These are phyloP conservation scores for Scaptomyza cyrtandrae DNA, from an alignment of 2,888 invertebrate species.

Conservation along the genomic window DNA sequence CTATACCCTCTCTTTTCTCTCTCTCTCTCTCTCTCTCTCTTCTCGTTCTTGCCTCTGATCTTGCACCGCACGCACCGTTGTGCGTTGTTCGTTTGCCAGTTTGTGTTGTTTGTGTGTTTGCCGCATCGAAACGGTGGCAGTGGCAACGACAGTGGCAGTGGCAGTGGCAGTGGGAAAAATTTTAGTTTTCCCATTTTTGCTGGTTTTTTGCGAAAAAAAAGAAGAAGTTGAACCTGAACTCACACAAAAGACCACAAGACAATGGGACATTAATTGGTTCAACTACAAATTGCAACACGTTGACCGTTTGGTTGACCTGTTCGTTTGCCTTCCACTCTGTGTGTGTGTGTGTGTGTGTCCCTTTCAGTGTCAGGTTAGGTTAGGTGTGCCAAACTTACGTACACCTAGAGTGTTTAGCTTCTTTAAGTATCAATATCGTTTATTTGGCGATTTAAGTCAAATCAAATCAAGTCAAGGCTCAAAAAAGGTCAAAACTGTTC, in stretches of 20 bases:
- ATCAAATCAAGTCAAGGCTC: too few relatives aligned
- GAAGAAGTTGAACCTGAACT: conserved; percentile 1
- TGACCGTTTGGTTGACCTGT: conserved; percentile 16
- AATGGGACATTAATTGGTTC: conserved; percentile 64
- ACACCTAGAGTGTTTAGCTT: not conserved
- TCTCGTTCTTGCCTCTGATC: conserved; percentile 53
- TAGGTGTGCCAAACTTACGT: not conserved
- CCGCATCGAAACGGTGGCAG: conserved; percentile 47
- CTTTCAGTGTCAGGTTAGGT: not conserved
- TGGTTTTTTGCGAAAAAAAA: conserved; percentile 23
- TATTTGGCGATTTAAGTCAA: not conserved
- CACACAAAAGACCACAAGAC: conserved; percentile 37
- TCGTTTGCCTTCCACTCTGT: not conserved
- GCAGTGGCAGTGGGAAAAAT: conserved; percentile 26
- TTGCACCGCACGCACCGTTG: conserved; percentile 68
- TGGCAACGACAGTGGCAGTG: conserved; percentile 13
- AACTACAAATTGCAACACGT: conserved; percentile 56
- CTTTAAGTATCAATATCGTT: not conserved
- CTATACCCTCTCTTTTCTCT: not conserved
- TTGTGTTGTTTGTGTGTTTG: conserved; percentile 17
- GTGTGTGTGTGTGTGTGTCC: not conserved
- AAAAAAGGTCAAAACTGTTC: too few relatives aligned
- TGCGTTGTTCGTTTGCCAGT: conserved; percentile 36
- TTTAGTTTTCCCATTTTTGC: conserved; percentile 1
- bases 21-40: not conserved